Base-by-base conservation (phyloP, 2,888 invertebrate genomes). In the Neuroscelio doddi region DNA sequence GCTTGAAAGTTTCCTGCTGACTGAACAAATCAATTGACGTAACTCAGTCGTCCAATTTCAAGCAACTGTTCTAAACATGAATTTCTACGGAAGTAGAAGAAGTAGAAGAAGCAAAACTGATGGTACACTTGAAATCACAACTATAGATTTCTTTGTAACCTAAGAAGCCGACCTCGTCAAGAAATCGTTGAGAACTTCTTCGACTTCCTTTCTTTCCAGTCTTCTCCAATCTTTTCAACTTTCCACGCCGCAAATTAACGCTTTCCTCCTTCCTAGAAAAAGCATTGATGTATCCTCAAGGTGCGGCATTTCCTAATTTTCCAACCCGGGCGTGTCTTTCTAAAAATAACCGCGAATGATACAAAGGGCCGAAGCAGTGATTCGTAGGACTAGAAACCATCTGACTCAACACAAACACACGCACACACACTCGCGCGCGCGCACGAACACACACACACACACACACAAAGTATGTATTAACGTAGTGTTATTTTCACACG, bases 401-500 rank as follows among this genome's bases (percentile, higher is more conserved):
- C 34, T 27, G 34, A 34, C 36, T 15, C 2, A 34, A 44, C 30
- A 24, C 21, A 32, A 16, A 17, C 36, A n/a, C n/a, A n/a, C n/a
- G n/a, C n/a, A n/a, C n/a, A n/a, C n/a, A n/a, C n/a, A n/a, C n/a
- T n/a, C n/a, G n/a, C n/a, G n/a, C n/a, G n/a, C n/a, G n/a, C n/a
- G n/a, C n/a, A n/a, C n/a, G n/a, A n/a, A n/a, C n/a, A n/a, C n/a
- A n/a, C n/a, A n/a, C n/a, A n/a, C n/a, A n/a, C n/a, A n/a, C n/a
- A n/a, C n/a, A n/a, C n/a, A n/a, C n/a, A n/a, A n/a, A n/a, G n/a
- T n/a, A n/a, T n/a, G n/a, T n/a, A n/a, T n/a, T n/a, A n/a, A n/a
- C 32, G 52, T 45, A 50, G 52, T 59, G 68, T 56, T 71, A 71
- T 80, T 79, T 76, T 79, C 77, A 79, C 80, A 79, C 77, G 70